phyloP scores from a whole-genome alignment of 53 echinoderm and acorn worm genomes.

The Henricia sp. region DNA sequence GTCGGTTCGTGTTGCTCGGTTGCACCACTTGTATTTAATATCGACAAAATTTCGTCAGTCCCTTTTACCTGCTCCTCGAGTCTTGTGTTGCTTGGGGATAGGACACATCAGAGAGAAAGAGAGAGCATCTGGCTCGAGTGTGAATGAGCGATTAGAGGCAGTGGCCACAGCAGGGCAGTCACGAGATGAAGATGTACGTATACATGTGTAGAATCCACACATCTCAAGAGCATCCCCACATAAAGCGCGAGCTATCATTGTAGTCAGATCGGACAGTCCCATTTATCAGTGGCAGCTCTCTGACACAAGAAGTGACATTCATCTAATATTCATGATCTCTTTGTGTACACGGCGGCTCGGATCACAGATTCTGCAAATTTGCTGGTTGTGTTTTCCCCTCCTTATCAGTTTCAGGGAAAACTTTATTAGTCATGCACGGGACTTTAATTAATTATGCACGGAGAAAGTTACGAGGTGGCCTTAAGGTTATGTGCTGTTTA shows the following conservation, averaged over 20 bases:
- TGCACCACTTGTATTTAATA: background rate
- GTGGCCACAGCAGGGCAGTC: background rate
- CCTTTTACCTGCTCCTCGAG: background rate
- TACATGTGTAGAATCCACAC: background rate
- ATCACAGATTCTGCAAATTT: background rate
- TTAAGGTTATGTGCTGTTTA: too few species aligned
- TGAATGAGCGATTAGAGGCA: background rate
- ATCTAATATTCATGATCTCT: background rate
- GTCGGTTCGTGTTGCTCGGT: background rate
- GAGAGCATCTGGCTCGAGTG: background rate
- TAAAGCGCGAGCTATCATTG: background rate
- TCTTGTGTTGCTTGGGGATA: background rate
- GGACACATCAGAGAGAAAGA: background rate
- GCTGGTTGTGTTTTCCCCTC: background rate
- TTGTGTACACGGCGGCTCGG: background rate
- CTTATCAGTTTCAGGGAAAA: slow-evolving; percentile 6
- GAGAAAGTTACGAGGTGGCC: background rate
- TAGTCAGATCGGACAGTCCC: background rate
- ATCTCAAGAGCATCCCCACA: background rate
- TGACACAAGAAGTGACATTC: slow-evolving; percentile 19
- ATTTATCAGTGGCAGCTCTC: background rate
- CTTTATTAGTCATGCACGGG: slow-evolving; percentile 17
- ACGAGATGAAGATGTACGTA: too few species aligned
- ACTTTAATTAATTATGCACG: background rate
- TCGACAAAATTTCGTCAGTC: background rate